Percentiles rank a stretch among this genome's conserved stretches.
Conservation (phyloP, 2,888 invertebrate genomes). For the Geophilus truncorum region DNA sequence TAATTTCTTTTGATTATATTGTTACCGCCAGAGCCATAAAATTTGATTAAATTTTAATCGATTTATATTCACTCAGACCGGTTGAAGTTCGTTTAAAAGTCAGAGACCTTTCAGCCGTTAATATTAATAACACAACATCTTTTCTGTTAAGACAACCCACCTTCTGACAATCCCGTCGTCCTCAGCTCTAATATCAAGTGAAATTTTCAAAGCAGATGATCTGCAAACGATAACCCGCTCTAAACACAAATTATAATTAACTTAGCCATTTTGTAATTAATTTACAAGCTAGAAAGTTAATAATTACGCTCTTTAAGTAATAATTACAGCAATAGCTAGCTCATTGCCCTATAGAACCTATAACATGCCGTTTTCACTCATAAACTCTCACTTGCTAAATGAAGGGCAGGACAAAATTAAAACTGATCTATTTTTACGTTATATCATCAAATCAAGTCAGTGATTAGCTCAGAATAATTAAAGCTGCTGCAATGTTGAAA, state of each 20-base stretch:
- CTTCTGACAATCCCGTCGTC: background rate
- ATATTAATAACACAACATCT: background rate
- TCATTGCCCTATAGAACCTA: background rate
- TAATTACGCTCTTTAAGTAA: background rate
- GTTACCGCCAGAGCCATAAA: no score
- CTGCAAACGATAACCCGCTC: background rate
- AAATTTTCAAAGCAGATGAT: background rate
- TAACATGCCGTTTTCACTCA: background rate
- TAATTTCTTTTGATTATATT: no score
- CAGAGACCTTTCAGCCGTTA: background rate
- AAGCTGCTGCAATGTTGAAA: no score
- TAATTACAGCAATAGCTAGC: background rate
- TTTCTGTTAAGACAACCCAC: background rate
- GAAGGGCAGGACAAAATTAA: no score
- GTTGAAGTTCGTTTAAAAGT: background rate
- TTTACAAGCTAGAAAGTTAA: background rate
- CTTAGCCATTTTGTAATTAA: background rate
- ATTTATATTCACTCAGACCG: background rate
- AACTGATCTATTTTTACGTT: no score
- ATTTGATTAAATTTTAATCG: background rate
- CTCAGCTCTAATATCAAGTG: background rate
- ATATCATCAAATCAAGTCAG: no score
- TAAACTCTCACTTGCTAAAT: no score
- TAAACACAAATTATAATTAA: background rate
- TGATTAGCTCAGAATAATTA: no score